These are phyloP conservation scores for Gambelia wislizenii DNA, from an alignment of 2,797 vertebrate species.

Conservation along the genomic window DNA sequence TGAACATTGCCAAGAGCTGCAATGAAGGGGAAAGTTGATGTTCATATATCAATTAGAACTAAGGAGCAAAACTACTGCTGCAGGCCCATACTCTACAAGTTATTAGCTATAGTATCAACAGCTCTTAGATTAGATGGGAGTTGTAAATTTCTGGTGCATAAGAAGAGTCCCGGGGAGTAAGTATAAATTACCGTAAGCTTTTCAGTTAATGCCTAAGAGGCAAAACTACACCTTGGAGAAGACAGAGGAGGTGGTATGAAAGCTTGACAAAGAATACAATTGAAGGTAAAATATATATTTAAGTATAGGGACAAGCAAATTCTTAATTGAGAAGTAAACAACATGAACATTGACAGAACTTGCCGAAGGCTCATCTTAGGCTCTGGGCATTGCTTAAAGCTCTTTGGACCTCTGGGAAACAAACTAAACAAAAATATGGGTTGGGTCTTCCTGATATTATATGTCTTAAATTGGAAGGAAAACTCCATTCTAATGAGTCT, in stretches of 20 bases:
- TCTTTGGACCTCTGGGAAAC: constrained; percentile 5
- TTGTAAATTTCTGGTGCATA: not conserved
- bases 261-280: constrained; percentile 9
- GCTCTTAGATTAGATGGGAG: not conserved
- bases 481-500: not conserved
- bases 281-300: not conserved
- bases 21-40: not conserved
- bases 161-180: not conserved
- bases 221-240: not conserved
- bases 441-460: not conserved
- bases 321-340: not conserved
- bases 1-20: not conserved
- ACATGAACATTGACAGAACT: not conserved
- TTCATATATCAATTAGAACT: constrained; percentile 14
- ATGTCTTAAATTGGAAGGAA: not conserved
- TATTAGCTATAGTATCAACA: constrained; percentile 3
- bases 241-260: not conserved
- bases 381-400: not conserved
- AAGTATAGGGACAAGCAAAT: not conserved
- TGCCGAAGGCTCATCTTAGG: not conserved
- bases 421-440: not conserved
- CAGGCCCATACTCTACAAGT: not conserved
- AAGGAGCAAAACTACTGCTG: constrained; percentile 3
- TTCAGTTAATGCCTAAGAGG: not conserved
- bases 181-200: not conserved